These are phyloP conservation scores for Karalla daura DNA, from an alignment of 2,797 vertebrate genomes.

Conservation along the genomic window DNA sequence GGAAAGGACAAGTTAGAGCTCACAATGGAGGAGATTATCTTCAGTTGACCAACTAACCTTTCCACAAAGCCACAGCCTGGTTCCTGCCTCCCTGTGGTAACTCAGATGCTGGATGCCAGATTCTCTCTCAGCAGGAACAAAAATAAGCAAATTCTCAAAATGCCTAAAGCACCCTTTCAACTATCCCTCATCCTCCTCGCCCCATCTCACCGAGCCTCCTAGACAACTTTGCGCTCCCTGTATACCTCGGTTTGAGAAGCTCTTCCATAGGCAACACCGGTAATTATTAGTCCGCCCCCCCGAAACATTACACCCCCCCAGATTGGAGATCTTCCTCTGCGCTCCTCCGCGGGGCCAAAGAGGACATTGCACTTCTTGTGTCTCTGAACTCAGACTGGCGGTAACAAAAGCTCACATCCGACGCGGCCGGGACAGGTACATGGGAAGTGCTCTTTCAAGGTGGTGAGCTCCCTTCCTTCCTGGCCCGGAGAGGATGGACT, in stretches of 20 bases:
- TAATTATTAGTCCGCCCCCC: constrained; percentile 37
- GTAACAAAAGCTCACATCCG: constrained; percentile 77
- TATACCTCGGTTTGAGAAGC: constrained; percentile 29
- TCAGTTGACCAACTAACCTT: too few relatives aligned
- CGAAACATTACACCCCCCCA: constrained; percentile 62
- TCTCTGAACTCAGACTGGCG: constrained; percentile 42
- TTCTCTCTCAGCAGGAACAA: neutral
- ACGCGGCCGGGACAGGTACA: constrained; percentile 69
- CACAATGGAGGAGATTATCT: too few relatives aligned
- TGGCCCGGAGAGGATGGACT: constrained; percentile 56
- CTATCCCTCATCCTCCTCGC: neutral
- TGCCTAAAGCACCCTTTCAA: neutral
- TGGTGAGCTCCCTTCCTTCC: constrained; percentile 68
- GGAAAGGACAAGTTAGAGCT: too few relatives aligned
- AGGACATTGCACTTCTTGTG: constrained; percentile 71
- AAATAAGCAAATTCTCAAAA: neutral
- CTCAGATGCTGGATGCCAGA: neutral
- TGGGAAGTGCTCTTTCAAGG: constrained; percentile 77
- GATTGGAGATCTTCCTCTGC: constrained; percentile 40
- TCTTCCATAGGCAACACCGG: constrained; percentile 24
- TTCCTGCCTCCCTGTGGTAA: constrained; percentile 20
- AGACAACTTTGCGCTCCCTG: constrained; percentile 10
- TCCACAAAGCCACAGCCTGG: too few relatives aligned
- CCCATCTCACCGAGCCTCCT: neutral
- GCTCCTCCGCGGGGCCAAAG: constrained; percentile 16